phyloP scores from a whole-genome alignment of 2,888 invertebrate species.

The Eupithecia subfuscata region DNA sequence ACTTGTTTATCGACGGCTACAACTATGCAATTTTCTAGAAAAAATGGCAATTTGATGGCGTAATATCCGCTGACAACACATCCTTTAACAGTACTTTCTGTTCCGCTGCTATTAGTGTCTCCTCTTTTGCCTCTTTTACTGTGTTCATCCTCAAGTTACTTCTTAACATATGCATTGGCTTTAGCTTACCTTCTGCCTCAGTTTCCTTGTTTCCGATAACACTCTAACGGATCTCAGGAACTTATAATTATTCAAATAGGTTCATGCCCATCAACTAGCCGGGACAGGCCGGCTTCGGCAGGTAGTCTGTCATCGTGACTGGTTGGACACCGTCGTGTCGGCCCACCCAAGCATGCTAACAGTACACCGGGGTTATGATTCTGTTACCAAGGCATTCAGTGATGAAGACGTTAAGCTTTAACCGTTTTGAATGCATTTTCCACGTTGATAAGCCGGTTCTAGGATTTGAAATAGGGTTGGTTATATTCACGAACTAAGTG shows the following conservation, averaged over 20 bases:
- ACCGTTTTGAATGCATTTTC: conserved; percentile 16
- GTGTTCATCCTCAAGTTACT: background rate
- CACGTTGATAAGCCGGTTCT: conserved; percentile 16
- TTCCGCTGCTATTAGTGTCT: background rate
- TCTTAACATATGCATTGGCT: background rate
- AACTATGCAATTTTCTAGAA: conserved; percentile 1
- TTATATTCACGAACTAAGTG: background rate
- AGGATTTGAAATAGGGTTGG: conserved; percentile 8
- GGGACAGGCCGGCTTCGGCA: conserved; percentile 51
- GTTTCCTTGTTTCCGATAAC: conserved; percentile 15
- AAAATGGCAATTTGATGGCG: background rate
- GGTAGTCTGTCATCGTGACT: conserved; percentile 72
- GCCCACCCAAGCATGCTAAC: conserved; percentile 68
- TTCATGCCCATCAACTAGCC: conserved; percentile 45
- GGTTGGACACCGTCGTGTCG: conserved; percentile 61
- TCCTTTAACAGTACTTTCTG: conserved; percentile 9
- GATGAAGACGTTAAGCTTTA: conserved; percentile 33
- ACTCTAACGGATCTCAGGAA: conserved; percentile 33
- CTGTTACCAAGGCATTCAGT: conserved; percentile 30
- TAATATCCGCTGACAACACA: conserved; percentile 12
- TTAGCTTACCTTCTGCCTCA: background rate
- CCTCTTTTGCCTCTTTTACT: background rate
- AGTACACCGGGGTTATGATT: conserved; percentile 39
- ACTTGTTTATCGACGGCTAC: background rate
- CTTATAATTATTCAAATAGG: conserved; percentile 47